A percentile compares a stretch with the other conserved stretches of the same genome.
phyloP scores from a whole-genome alignment of 37 sponge, comb jelly and placozoan species.

The Dysidea cf. avara region DNA sequence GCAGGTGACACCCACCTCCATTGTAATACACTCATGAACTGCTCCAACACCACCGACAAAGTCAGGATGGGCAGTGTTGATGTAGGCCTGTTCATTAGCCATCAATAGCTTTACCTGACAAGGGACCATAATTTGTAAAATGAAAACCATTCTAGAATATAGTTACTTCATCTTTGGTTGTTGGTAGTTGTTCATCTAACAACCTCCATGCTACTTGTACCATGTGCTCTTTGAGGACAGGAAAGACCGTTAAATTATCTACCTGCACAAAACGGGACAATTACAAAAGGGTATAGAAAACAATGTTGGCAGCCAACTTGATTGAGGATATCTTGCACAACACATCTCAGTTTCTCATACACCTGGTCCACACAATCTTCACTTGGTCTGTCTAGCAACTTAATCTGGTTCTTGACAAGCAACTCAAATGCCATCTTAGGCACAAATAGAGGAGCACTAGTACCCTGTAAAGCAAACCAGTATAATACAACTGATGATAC shows the following conservation, averaged over 20 bases:
- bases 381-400: slow-evolving; percentile 77
- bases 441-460: slow-evolving; percentile 91
- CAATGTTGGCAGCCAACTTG: too few species aligned
- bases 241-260: slow-evolving; percentile 88
- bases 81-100: slow-evolving; percentile 94
- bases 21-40: slow-evolving; percentile 62
- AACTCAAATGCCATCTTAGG: slow-evolving; percentile 99
- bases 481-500: too few species aligned
- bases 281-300: too few species aligned
- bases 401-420: slow-evolving; percentile 94
- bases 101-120: slow-evolving; percentile 88
- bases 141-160: too few species aligned
- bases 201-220: slow-evolving; percentile 73
- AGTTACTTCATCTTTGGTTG: slow-evolving; percentile 86
- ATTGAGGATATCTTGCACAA: slow-evolving; percentile 71
- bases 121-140: too few species aligned
- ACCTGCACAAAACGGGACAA: slow-evolving; percentile 41
- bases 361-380: slow-evolving; percentile 93
- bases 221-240: slow-evolving; percentile 71
- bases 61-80: slow-evolving; percentile 99
- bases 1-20: too few species aligned
- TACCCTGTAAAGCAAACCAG: slow-evolving; percentile 62
- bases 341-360: slow-evolving; percentile 92
- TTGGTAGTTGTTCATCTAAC: slow-evolving; percentile 73
- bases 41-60: slow-evolving; percentile 87